Percentiles rank a stretch among this genome's conserved stretches.
Conservation (phyloP, 2,113 vertebrate genomes). For the Gymnogyps californianus region DNA sequence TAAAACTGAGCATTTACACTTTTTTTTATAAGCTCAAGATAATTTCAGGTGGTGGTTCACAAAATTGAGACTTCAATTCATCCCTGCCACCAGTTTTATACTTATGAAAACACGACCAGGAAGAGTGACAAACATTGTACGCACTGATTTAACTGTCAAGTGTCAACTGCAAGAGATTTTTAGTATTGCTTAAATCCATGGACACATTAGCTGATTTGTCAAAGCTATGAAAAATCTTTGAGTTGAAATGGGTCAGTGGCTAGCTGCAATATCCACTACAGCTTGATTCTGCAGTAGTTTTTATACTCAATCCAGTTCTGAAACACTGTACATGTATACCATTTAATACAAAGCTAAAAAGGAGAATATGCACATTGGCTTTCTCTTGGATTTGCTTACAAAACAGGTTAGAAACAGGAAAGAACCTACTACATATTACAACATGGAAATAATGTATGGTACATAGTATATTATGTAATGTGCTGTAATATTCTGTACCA, state of each 20-base stretch:
- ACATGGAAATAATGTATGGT: no score
- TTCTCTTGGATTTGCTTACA: background rate
- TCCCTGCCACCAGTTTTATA: background rate
- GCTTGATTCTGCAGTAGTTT: background rate
- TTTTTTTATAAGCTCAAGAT: background rate
- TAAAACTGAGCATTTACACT: background rate
- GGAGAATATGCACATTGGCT: background rate
- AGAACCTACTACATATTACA: background rate
- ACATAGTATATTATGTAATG: no score
- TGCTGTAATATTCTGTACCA: background rate
- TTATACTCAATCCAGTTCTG: background rate
- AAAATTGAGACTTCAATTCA: background rate
- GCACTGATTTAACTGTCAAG: background rate
- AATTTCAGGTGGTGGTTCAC: background rate
- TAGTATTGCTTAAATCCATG: background rate
- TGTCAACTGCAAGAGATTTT: background rate
- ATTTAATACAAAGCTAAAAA: background rate
- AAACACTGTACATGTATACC: background rate
- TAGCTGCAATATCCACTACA: background rate
- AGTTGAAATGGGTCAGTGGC: background rate
- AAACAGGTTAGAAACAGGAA: background rate
- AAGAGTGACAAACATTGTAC: background rate
- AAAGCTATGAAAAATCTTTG: background rate
- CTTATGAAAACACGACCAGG: background rate
- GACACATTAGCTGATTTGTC: background rate